These are phyloP conservation scores for Pseudolaguvia tuberculata DNA, from an alignment of 2,113 vertebrate genomes.

Conservation along the genomic window DNA sequence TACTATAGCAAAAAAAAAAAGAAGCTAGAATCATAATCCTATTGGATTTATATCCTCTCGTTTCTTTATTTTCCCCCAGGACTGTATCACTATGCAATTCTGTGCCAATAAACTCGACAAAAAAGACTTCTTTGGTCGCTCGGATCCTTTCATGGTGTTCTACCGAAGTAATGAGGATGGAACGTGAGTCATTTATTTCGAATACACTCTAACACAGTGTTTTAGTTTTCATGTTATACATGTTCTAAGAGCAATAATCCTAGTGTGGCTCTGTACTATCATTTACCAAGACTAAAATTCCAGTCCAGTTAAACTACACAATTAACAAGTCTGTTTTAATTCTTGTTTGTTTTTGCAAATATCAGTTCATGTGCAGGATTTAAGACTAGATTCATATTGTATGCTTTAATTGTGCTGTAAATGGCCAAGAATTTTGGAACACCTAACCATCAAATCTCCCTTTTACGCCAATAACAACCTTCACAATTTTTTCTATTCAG, in stretches of 20 bases:
- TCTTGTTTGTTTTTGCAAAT: not conserved
- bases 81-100: slow-evolving; percentile 87
- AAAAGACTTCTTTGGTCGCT: slow-evolving; percentile 92
- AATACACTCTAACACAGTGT: not conserved
- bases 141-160: slow-evolving; percentile 89
- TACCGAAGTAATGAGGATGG: slow-evolving; percentile 90
- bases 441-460: too few species aligned
- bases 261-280: not conserved
- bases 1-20: slow-evolving; percentile 44
- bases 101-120: slow-evolving; percentile 91
- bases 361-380: not conserved
- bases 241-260: not conserved
- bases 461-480: too few species aligned
- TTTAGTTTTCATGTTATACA: slow-evolving; percentile 1
- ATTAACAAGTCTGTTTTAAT: not conserved
- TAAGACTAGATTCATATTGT: not conserved
- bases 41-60: slow-evolving; percentile 46
- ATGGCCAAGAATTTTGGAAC: too few species aligned
- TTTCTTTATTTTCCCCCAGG: slow-evolving; percentile 60
- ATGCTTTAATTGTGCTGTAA: too few species aligned
- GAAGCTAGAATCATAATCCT: slow-evolving; percentile 33
- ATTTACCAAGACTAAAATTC: not conserved
- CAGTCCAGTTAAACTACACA: not conserved
- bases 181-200: slow-evolving; percentile 72
- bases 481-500: too few species aligned